A percentile compares a stretch with the other conserved stretches of the same genome.
Conservation (phyloP, 2,797 vertebrate genomes). For the Tangara arthus region DNA sequence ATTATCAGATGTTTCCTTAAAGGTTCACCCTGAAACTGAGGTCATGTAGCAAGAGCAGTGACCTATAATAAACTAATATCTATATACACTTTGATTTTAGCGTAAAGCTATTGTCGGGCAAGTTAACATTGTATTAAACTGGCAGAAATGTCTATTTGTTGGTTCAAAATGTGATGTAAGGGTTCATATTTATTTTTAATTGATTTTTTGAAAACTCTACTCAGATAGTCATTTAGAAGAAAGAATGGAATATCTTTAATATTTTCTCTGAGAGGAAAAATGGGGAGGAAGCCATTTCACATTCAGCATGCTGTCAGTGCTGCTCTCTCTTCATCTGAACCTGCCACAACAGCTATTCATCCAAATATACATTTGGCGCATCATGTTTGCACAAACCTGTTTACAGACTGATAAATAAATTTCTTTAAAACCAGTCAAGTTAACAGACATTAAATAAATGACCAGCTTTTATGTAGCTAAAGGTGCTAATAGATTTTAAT, state of each 20-base stretch:
- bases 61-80: not conserved
- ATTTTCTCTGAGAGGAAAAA: not conserved
- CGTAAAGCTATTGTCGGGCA: not conserved
- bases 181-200: not conserved
- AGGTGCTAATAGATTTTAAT: not conserved
- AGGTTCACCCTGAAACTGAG: not conserved
- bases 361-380: not conserved
- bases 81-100: not conserved
- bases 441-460: not conserved
- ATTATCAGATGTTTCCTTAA: not conserved
- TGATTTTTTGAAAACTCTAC: not conserved
- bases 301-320: not conserved
- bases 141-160: not conserved
- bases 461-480: not conserved
- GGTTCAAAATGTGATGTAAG: not conserved
- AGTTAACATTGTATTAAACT: not conserved
- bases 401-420: not conserved
- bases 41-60: not conserved
- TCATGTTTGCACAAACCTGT: not conserved
- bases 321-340: not conserved
- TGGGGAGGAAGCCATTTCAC: not conserved
- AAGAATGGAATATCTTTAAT: not conserved
- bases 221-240: not conserved
- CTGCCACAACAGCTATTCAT: not conserved
- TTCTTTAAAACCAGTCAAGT: not conserved